Conservation (phyloP, 2,888 invertebrate species). For the Hypsopygia costalis region DNA sequence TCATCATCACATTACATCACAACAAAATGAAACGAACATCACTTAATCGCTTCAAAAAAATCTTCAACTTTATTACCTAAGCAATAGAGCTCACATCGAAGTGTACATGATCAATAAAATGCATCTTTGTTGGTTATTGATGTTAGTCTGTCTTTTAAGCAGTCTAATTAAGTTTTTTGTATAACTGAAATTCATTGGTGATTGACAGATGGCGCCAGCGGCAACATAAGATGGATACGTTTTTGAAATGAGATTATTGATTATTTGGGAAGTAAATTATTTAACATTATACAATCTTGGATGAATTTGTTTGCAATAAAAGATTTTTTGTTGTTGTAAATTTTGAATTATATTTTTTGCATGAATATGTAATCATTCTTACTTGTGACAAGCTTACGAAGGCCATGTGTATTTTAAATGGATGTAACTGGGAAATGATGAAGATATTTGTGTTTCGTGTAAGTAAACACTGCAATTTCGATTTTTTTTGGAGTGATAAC, state of each 20-base stretch:
- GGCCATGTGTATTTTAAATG: no score
- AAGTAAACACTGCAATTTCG: no score
- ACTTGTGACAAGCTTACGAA: no score
- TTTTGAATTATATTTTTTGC: no score
- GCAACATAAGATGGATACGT: slow-evolving; percentile 67
- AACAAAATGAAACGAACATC: slow-evolving; percentile 29
- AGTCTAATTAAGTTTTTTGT: slow-evolving; percentile 75
- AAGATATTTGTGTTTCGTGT: no score
- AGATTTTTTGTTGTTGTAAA: no score
- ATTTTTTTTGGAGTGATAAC: no score
- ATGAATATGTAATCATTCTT: no score
- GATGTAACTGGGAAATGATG: no score
- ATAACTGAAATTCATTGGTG: slow-evolving; percentile 71
- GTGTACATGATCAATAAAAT: slow-evolving; percentile 2
- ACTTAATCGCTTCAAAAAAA: slow-evolving; percentile 15
- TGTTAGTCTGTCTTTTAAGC: slow-evolving; percentile 67
- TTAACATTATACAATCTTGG: neutral
- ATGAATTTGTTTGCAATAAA: no score
- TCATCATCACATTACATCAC: slow-evolving; percentile 67
- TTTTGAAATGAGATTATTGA: slow-evolving; percentile 44
- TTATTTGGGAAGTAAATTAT: slow-evolving; percentile 13
- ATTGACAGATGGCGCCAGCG: slow-evolving; percentile 77
- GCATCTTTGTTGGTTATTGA: slow-evolving; percentile 33
- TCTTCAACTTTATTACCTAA: slow-evolving; percentile 30
- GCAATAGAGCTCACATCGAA: slow-evolving; percentile 24